phyloP scores from a whole-genome alignment of 2,888 invertebrate genomes.

The Serripes groenlandicus region DNA sequence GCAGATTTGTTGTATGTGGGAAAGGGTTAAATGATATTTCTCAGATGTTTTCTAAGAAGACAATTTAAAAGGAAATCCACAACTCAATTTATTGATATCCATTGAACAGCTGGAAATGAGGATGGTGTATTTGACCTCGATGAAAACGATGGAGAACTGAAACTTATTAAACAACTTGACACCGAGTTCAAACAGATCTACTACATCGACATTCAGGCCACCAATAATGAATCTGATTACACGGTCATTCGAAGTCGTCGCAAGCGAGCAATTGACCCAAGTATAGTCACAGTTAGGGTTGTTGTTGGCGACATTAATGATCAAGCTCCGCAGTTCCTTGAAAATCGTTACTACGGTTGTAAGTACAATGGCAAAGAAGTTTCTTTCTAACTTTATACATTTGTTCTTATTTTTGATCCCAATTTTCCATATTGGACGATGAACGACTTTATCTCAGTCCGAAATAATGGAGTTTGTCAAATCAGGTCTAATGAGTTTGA shows the following conservation, averaged over 20 bases:
- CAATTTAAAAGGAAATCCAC: no score
- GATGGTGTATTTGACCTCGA: slow-evolving; percentile 93
- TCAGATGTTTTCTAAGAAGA: no score
- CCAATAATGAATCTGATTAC: slow-evolving; percentile 89
- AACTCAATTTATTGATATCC: neutral
- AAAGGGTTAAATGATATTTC: no score
- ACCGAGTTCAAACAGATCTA: slow-evolving; percentile 92
- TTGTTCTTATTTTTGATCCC: no score
- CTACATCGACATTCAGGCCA: slow-evolving; percentile 92
- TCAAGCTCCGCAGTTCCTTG: slow-evolving; percentile 92
- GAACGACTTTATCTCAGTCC: no score
- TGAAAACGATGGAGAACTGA: slow-evolving; percentile 90
- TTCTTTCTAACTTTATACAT: no score
- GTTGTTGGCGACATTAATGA: slow-evolving; percentile 89
- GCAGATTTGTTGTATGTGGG: no score
- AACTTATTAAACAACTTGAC: slow-evolving; percentile 93
- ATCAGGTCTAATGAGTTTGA: no score
- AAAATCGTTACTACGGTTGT: slow-evolving; percentile 91
- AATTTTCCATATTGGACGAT: no score
- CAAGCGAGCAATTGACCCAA: slow-evolving; percentile 87
- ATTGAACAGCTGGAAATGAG: slow-evolving; percentile 89
- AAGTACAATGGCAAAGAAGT: no score
- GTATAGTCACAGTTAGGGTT: slow-evolving; percentile 91
- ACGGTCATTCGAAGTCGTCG: slow-evolving; percentile 70
- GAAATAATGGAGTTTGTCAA: no score